phyloP scores from a whole-genome alignment of 2,113 vertebrate genomes.

The Seriola aureovittata region DNA sequence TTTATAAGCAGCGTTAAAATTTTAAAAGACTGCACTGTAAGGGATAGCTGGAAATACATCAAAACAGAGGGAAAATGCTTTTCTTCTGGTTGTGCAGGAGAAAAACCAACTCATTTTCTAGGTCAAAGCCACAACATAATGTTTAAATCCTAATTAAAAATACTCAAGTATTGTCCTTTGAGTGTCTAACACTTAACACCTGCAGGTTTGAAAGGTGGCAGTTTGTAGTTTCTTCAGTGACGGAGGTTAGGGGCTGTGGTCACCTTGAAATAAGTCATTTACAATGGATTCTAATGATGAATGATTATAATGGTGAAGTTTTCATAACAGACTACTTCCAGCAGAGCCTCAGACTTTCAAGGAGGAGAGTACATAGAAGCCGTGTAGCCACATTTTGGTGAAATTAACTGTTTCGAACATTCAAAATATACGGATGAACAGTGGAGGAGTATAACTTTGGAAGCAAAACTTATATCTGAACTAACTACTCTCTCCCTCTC shows the following conservation, averaged over 20 bases:
- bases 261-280: neutral
- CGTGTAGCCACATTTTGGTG: neutral
- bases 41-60: neutral
- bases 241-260: neutral
- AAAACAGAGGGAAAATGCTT: too few species aligned
- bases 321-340: neutral
- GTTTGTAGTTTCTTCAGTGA: too few species aligned
- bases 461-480: neutral
- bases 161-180: neutral
- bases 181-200: neutral
- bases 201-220: too few species aligned
- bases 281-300: neutral
- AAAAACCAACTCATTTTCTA: too few species aligned
- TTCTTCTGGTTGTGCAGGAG: too few species aligned
- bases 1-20: neutral
- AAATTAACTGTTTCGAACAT: too few species aligned
- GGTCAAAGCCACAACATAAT: neutral
- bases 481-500: neutral
- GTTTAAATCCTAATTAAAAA: neutral
- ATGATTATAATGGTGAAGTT: neutral
- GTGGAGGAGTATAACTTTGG: neutral
- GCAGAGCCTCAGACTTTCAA: neutral
- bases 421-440: neutral
- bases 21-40: neutral
- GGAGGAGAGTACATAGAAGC: too few species aligned